A percentile compares a stretch with the other conserved stretches of the same genome.
Evolutionary conservation across 2,797 vertebrate species (phyloP).

Genomic region (Salarias fasciatus): DNA sequence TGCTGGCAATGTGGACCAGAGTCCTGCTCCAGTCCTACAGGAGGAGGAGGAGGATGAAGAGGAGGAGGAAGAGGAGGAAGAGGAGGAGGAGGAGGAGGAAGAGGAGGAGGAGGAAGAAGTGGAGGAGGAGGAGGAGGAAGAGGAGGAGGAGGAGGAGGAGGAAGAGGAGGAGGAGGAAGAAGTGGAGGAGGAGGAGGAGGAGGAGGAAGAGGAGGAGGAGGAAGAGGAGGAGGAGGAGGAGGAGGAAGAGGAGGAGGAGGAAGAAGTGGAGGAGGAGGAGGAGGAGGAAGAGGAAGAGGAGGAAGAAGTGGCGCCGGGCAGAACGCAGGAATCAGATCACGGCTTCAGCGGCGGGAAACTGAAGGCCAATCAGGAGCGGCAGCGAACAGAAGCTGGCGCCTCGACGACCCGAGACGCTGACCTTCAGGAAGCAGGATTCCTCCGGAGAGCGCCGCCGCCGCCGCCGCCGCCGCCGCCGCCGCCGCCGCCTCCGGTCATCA

Average conservation of each 20-base stretch:
- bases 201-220: no score
- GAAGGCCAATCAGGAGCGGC: conserved; percentile 63
- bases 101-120: no score
- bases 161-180: no score
- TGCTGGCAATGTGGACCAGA: not conserved
- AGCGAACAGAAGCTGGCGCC: conserved; percentile 30
- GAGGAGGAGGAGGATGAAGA: not conserved
- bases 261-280: no score
- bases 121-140: not conserved
- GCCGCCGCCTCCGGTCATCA: no score
- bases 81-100: not conserved
- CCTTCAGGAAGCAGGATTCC: conserved; percentile 50
- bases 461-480: conserved; percentile 15
- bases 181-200: no score
- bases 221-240: no score
- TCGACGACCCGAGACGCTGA: conserved; percentile 14
- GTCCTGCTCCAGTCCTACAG: no score
- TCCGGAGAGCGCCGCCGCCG: conserved; percentile 4
- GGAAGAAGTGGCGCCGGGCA: conserved; percentile 35
- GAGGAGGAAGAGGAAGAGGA: no score
- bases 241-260: no score
- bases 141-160: conserved; percentile 20
- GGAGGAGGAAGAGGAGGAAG: not conserved
- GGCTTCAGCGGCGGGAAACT: conserved; percentile 53
- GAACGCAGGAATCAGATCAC: conserved; percentile 30